phyloP scores from a whole-genome alignment of 2,113 vertebrate species.

The Notiomystis cincta region DNA sequence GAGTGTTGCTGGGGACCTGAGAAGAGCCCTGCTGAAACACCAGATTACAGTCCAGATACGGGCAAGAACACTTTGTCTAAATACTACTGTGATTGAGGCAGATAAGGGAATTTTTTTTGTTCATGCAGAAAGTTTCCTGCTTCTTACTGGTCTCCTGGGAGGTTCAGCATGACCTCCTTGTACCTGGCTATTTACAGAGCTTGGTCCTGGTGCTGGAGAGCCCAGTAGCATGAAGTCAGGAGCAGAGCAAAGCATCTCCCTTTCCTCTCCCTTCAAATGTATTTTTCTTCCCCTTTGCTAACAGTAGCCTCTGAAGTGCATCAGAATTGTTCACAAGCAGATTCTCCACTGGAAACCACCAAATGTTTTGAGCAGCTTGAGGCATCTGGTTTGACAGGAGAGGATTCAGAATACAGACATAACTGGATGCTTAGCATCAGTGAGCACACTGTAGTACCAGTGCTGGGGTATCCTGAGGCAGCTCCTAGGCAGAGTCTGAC shows the following conservation, averaged over 20 bases:
- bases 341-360: not conserved
- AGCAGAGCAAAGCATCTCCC: not conserved
- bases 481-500: not conserved
- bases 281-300: not conserved
- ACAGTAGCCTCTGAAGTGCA: not conserved
- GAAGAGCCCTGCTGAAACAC: not conserved
- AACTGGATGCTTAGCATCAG: not conserved
- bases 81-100: not conserved
- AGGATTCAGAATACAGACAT: not conserved
- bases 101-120: not conserved
- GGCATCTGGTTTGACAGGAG: not conserved
- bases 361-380: not conserved
- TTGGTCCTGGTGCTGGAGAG: not conserved
- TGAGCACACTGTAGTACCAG: not conserved
- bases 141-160: not conserved
- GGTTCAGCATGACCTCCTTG: not conserved
- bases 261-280: not conserved
- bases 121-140: not conserved
- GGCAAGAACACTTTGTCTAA: not conserved
- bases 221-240: rapidly evolving
- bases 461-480: rapidly evolving
- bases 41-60: not conserved
- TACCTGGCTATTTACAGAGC: not conserved
- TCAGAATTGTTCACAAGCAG: not conserved
- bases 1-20: not conserved